Evolutionary conservation across 2,888 invertebrate species (phyloP), one percentile per base, ranked within the genome.

Genomic region (Neoitamus cyanurus): DNA sequence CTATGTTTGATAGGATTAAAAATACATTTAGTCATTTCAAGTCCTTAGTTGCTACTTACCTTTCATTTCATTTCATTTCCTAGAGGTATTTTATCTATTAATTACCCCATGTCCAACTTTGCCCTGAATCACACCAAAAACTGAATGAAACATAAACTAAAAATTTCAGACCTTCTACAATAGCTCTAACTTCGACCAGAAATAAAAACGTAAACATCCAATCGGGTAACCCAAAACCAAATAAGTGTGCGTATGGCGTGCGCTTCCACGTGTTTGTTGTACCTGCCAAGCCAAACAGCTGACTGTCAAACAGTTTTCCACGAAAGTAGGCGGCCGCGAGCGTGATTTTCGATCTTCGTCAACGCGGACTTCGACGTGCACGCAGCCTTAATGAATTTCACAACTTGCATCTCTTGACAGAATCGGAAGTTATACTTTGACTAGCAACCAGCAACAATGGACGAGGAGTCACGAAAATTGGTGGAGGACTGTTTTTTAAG

Each of bases 331-430:
- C 15, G 42, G 15, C n/a, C 4, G n/a, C 2, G 42, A 42, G n/a
- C n/a, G 0, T n/a, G 6, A 4, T 1, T 42, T n/a, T 42, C 42
- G 42, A n/a, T n/a, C 20, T 25, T 34, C 72, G 30, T 34, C 72
- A 72, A 11, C 31, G 72, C 31, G 31, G 31, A 72, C 15, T 72
- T 72, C 37, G 31, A 15, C 20, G 36, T 20, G 3, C 34, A 5
- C 36, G n/a, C 73, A 20, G 34, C 9, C 13, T 75, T 75, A 42
- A 75, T 75, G 75, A 75, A 75, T 75, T 75, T 75, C 75, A 75
- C 75, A 75, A 75, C 42, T 15, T 37, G 13, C 2, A 9, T 1
- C 34, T 75, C 42, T 42, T 75, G 75, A 46, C 75, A 15, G 58
- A 6, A 58, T 58, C 20, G 4, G 42, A 42, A 13, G 13, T 42